Conservation (phyloP, 2,797 vertebrate species). For the Labeo calbasu region DNA sequence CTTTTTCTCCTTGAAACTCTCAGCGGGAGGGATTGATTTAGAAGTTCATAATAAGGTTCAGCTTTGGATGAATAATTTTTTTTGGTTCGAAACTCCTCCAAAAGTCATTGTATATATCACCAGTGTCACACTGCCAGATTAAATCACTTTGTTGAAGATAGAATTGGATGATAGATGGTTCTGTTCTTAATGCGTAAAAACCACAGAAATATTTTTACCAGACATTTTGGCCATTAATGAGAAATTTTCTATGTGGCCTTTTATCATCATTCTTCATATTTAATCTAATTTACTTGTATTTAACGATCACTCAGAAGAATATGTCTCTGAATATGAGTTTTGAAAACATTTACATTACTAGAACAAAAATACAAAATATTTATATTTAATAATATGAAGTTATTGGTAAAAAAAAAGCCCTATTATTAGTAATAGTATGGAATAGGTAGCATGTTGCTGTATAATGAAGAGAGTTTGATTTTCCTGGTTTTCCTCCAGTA, state of each 20-base stretch:
- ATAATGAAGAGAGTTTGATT: neutral
- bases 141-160: conserved; percentile 25
- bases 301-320: neutral
- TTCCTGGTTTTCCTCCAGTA: neutral
- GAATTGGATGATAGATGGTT: conserved; percentile 22
- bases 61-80: conserved; percentile 24
- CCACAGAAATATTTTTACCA: neutral
- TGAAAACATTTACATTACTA: neutral
- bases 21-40: conserved; percentile 26
- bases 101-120: conserved; percentile 14
- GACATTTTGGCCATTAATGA: neutral
- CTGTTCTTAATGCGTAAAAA: neutral
- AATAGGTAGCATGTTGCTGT: neutral
- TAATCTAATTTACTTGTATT: neutral
- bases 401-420: neutral
- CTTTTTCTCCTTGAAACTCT: conserved; percentile 46
- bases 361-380: neutral
- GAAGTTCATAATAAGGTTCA: conserved; percentile 22
- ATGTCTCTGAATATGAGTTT: neutral
- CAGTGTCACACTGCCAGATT: conserved; percentile 22
- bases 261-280: neutral
- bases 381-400: neutral
- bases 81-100: conserved; percentile 25
- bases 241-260: neutral
- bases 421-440: too few species aligned